A percentile compares a stretch with the other conserved stretches of the same genome.
Evolutionary conservation across 1,140 invertebrate species (phyloP).

Genomic region (Pachypeltis micranthus): DNA sequence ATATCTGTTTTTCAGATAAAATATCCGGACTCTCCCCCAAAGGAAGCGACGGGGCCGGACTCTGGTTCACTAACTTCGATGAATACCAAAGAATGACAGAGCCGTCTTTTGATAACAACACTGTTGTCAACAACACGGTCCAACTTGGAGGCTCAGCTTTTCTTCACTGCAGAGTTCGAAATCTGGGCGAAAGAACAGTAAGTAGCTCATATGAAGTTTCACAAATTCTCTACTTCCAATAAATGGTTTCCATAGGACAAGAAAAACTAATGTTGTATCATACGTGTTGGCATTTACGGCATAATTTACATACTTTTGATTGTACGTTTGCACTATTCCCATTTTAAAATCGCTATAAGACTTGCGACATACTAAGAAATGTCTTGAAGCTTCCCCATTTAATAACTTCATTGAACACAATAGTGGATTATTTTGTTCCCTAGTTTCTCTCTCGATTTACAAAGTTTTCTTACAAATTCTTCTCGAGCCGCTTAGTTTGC

Average conservation of each 20-base stretch:
- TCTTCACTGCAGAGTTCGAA: constrained; percentile 64
- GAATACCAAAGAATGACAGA: constrained; percentile 31
- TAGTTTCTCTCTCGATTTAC: neutral
- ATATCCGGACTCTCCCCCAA: neutral
- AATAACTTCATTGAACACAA: neutral
- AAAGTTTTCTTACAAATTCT: neutral
- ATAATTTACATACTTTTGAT: neutral
- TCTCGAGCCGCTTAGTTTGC: neutral
- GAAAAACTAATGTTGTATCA: too few species aligned
- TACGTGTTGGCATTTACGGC: neutral
- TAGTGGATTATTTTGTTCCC: neutral
- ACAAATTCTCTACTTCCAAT: too few species aligned
- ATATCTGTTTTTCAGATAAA: constrained; percentile 3
- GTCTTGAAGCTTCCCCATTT: neutral
- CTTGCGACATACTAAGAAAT: neutral
- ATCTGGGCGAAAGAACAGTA: constrained; percentile 50
- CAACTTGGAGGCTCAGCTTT: constrained; percentile 72
- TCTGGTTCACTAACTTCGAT: constrained; percentile 37
- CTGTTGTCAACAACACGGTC: constrained; percentile 62
- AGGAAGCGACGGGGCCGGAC: constrained; percentile 9
- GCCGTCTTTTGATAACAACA: constrained; percentile 46
- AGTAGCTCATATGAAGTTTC: too few species aligned
- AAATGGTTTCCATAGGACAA: neutral
- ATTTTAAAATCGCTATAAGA: neutral
- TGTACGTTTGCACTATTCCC: neutral